phyloP scores from a whole-genome alignment of 2,113 vertebrate species.

The Dicrurus megarhynchus region DNA sequence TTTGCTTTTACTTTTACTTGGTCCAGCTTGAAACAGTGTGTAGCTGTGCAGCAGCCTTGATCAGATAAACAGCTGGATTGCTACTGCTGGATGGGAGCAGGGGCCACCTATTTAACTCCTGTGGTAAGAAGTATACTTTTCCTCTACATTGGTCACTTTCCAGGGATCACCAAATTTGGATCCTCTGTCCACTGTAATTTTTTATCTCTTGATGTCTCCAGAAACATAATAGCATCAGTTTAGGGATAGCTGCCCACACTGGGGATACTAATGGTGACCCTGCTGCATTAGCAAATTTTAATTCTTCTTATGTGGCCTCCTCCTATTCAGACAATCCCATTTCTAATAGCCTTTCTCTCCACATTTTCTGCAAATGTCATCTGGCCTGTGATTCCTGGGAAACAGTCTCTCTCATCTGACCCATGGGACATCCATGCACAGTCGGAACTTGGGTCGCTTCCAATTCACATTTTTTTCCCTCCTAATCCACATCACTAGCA shows the following conservation, averaged over 20 bases:
- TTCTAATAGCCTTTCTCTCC: slow-evolving; percentile 35
- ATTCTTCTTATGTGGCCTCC: not conserved
- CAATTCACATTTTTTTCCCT: not conserved
- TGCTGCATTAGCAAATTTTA: slow-evolving; percentile 14
- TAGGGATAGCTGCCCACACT: not conserved
- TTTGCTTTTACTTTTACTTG: not conserved
- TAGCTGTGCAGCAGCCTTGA: not conserved
- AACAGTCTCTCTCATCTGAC: slow-evolving; percentile 56
- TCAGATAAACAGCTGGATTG: not conserved
- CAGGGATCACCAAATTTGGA: not conserved
- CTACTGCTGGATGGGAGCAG: not conserved
- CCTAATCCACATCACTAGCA: slow-evolving; percentile 12
- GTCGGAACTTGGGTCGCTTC: not conserved
- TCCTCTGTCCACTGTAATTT: not conserved
- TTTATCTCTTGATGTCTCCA: not conserved
- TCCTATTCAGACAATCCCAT: not conserved
- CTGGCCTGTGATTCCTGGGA: slow-evolving; percentile 54
- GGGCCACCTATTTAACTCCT: not conserved
- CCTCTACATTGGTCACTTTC: not conserved
- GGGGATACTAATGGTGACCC: not conserved
- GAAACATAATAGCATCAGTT: not conserved
- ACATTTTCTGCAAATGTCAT: slow-evolving; percentile 59
- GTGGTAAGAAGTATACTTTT: not conserved
- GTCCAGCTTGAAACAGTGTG: not conserved
- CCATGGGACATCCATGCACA: slow-evolving; percentile 34